Conservation (phyloP, 2,113 vertebrate genomes). For the Collichthys lucidus region DNA sequence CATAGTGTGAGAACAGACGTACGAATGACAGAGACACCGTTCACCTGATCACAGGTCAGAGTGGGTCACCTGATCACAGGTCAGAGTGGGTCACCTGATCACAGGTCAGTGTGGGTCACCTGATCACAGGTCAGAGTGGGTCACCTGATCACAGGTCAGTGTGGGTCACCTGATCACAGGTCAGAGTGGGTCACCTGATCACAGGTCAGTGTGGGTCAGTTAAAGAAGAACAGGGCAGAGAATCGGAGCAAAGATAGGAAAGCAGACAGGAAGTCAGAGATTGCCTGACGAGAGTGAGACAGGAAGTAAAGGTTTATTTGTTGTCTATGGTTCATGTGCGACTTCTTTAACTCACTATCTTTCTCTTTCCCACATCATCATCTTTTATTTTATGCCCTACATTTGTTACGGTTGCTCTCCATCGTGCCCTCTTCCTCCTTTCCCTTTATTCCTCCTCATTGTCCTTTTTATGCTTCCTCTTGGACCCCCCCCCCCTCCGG, state of each 20-base stretch:
- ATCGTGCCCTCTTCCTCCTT: conserved; percentile 50
- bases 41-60: too few species aligned
- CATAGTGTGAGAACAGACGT: too few species aligned
- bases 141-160: too few species aligned
- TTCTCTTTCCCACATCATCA: conserved; percentile 51
- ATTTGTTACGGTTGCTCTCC: conserved; percentile 12
- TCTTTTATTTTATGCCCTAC: conserved; percentile 19
- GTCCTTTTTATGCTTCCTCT: not conserved
- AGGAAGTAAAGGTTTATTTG: conserved; percentile 45
- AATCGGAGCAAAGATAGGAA: not conserved
- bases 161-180: too few species aligned
- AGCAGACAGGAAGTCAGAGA: conserved; percentile 16
- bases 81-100: too few species aligned
- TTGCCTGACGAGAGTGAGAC: conserved; percentile 47
- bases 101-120: too few species aligned
- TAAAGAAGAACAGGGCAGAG: not conserved
- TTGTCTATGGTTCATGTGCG: conserved; percentile 34
- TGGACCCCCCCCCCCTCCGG: not conserved
- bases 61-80: too few species aligned
- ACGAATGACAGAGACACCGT: too few species aligned
- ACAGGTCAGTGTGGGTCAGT: too few species aligned
- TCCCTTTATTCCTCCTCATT: not conserved
- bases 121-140: too few species aligned
- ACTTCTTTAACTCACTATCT: conserved; percentile 66
- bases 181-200: too few species aligned